Conservation (phyloP, 2,888 invertebrate genomes). For the Drosophila sordidula region DNA sequence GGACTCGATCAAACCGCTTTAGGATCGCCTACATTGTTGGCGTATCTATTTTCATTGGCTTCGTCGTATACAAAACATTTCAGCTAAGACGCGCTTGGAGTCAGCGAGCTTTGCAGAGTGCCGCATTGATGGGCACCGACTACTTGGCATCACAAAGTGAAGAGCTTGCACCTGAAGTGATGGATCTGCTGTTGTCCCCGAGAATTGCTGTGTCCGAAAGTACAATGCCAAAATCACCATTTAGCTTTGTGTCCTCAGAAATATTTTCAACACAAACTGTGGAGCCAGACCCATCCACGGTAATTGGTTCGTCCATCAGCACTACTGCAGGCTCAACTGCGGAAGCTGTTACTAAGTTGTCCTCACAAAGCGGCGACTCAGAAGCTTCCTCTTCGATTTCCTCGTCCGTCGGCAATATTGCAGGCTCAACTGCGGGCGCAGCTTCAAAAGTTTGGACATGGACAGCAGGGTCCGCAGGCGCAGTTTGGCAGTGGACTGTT, state of each 20-base stretch:
- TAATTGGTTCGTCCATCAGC: not conserved
- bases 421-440: not conserved
- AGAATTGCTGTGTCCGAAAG: too few relatives aligned
- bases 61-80: not conserved
- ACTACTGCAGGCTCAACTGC: not conserved
- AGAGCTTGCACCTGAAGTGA: too few relatives aligned
- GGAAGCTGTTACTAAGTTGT: slow-evolving; percentile 1
- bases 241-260: not conserved
- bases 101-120: not conserved
- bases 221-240: not conserved
- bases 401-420: not conserved
- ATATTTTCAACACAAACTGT: not conserved
- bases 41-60: not conserved
- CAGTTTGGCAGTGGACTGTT: slow-evolving; percentile 1
- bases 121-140: too few relatives aligned
- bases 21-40: not conserved
- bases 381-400: slow-evolving; percentile 1
- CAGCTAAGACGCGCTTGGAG: not conserved
- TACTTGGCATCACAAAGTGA: too few relatives aligned
- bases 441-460: not conserved
- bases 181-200: too few relatives aligned
- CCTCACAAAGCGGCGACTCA: not conserved
- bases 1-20: not conserved
- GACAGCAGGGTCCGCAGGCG: slow-evolving; percentile 1
- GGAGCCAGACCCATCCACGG: not conserved